A percentile compares a stretch with the other conserved stretches of the same genome.
Evolutionary conservation across 1,140 invertebrate genomes (phyloP).

Genomic region (Penaeus indicus): DNA sequence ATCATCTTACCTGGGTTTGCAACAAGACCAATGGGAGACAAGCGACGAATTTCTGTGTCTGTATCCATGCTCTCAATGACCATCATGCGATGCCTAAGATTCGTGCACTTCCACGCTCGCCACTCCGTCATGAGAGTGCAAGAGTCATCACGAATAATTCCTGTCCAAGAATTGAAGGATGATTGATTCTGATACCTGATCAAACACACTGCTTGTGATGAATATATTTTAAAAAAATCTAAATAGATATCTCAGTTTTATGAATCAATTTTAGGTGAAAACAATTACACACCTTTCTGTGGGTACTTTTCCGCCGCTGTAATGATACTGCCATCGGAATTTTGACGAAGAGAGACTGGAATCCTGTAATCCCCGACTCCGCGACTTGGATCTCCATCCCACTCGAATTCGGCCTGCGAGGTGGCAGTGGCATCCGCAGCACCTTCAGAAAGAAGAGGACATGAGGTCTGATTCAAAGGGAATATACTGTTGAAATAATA

Average conservation of each 20-base stretch:
- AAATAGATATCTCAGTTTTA: neutral
- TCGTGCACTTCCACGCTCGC: constrained; percentile 54
- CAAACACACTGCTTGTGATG: too few relatives aligned
- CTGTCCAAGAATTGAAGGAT: neutral
- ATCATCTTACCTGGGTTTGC: constrained; percentile 55
- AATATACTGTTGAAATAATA: too few relatives aligned
- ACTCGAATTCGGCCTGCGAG: constrained; percentile 54
- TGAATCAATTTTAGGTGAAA: too few relatives aligned
- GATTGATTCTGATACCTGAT: neutral
- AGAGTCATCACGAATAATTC: constrained; percentile 41
- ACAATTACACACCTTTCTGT: constrained; percentile 51
- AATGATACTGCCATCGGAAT: constrained; percentile 32
- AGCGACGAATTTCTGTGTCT: constrained; percentile 57
- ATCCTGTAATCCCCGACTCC: constrained; percentile 63
- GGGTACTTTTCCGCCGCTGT: constrained; percentile 44
- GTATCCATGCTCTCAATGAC: constrained; percentile 62
- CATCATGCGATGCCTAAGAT: constrained; percentile 49
- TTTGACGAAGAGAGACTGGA: constrained; percentile 42
- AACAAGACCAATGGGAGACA: constrained; percentile 62
- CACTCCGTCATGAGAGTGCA: constrained; percentile 37
- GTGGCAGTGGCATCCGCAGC: constrained; percentile 29
- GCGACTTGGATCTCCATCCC: constrained; percentile 48
- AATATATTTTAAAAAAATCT: too few relatives aligned
- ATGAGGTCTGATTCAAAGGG: neutral
- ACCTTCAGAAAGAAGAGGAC: constrained; percentile 5